Percentiles rank a stretch among this genome's conserved stretches.
phyloP scores from a whole-genome alignment of 2,113 vertebrate species.

The Zosterops japonicus region DNA sequence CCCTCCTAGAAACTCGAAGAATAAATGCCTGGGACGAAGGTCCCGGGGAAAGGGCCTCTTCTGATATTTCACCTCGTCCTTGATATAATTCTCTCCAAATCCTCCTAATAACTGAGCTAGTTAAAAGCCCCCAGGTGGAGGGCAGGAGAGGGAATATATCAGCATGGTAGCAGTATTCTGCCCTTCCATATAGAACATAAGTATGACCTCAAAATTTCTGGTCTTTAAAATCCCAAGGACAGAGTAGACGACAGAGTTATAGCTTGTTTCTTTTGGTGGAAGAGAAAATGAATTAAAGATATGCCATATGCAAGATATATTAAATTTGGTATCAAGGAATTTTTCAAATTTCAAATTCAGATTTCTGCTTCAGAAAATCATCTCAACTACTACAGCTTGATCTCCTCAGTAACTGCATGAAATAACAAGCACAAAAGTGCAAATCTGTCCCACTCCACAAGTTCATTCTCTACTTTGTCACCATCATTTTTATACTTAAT shows the following conservation, averaged over 20 bases:
- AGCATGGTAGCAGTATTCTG: neutral
- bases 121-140: no score
- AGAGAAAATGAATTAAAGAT: neutral
- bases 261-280: neutral
- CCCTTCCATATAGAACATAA: neutral
- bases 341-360: neutral
- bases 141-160: no score
- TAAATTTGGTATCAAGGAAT: neutral
- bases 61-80: no score
- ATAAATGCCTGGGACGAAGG: no score
- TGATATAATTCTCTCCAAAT: no score
- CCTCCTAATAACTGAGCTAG: no score
- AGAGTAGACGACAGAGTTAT: neutral
- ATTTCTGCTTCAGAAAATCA: neutral
- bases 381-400: neutral
- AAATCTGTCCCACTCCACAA: neutral
- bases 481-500: neutral
- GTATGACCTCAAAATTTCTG: neutral
- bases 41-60: no score
- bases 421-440: neutral
- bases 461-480: neutral
- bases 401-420: neutral
- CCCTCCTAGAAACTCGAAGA: no score
- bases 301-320: neutral
- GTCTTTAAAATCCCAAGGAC: neutral